A percentile compares a stretch with the other conserved stretches of the same genome.
These are phyloP conservation scores for Gouania willdenowi DNA, from an alignment of 2,797 vertebrate genomes.

Conservation along the genomic window DNA sequence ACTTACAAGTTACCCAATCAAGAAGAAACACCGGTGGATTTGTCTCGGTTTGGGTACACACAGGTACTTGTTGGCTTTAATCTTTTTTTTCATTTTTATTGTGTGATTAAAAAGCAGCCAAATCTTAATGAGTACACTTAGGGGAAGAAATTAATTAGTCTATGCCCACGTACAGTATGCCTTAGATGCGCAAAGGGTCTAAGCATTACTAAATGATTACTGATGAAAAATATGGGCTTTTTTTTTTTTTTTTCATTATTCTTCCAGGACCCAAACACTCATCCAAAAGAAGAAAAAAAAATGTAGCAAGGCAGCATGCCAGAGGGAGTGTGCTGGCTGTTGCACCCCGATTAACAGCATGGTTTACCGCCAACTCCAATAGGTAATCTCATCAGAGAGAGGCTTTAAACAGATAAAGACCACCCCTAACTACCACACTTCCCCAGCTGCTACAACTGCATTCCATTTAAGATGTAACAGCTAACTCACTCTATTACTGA, in stretches of 20 bases:
- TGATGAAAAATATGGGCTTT: slow-evolving; percentile 50
- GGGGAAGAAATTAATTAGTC: slow-evolving; percentile 17
- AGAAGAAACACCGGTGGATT: too few relatives aligned
- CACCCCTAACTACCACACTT: slow-evolving; percentile 55
- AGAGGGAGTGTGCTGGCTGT: slow-evolving; percentile 78
- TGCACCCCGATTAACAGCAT: slow-evolving; percentile 83
- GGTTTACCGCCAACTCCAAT: slow-evolving; percentile 84
- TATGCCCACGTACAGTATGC: slow-evolving; percentile 31
- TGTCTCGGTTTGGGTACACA: too few relatives aligned
- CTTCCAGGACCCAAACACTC: neutral
- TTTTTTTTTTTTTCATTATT: slow-evolving; percentile 14
- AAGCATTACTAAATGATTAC: slow-evolving; percentile 63
- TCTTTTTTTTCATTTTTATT: slow-evolving; percentile 3
- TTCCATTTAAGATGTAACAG: slow-evolving; percentile 39
- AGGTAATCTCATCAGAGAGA: slow-evolving; percentile 84
- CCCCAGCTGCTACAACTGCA: slow-evolving; percentile 25
- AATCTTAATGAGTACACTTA: slow-evolving; percentile 15
- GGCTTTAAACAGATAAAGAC: slow-evolving; percentile 83
- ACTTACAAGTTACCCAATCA: too few relatives aligned
- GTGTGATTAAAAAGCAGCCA: slow-evolving; percentile 12
- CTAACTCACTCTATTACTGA: slow-evolving; percentile 39
- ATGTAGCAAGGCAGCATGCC: slow-evolving; percentile 70
- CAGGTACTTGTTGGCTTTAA: too few relatives aligned
- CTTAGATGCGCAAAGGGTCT: slow-evolving; percentile 38
- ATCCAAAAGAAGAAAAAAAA: slow-evolving; percentile 8